phyloP scores from a whole-genome alignment of 2,888 invertebrate species.

The Halocaridina rubra region DNA sequence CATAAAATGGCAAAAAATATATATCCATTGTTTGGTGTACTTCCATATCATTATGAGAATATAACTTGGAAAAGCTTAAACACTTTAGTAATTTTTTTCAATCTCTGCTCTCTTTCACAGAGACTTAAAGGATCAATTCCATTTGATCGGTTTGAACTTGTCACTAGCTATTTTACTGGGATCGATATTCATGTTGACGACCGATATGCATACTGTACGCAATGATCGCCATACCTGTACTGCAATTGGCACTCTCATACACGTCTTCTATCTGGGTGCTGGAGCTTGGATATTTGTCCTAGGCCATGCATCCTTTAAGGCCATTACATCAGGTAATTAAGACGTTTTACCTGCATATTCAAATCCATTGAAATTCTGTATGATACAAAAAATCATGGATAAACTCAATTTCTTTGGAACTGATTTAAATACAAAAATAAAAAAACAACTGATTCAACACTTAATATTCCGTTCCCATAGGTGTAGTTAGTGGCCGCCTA shows the following conservation, averaged over 20 bases:
- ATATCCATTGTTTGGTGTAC: no score
- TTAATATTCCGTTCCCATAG: constrained; percentile 15
- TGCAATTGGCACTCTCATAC: constrained; percentile 52
- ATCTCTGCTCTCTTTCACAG: constrained; percentile 45
- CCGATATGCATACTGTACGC: constrained; percentile 63
- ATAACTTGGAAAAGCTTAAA: background rate
- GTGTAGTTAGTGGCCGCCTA: constrained; percentile 62
- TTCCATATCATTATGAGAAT: background rate
- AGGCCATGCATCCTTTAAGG: constrained; percentile 58
- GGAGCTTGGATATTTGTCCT: constrained; percentile 51
- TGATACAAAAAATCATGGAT: background rate
- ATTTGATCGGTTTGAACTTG: constrained; percentile 65
- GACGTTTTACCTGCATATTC: background rate
- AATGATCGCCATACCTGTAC: constrained; percentile 60
- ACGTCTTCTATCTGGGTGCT: constrained; percentile 62
- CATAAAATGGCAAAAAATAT: background rate
- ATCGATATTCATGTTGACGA: constrained; percentile 64
- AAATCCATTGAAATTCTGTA: background rate
- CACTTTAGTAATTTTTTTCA: background rate
- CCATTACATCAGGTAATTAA: constrained; percentile 55
- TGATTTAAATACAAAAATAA: no score
- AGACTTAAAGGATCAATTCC: constrained; percentile 66
- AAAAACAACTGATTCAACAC: background rate
- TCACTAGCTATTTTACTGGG: constrained; percentile 64
- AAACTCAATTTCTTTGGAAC: background rate